Evolutionary conservation across 2,888 invertebrate genomes (phyloP), one percentile per base, ranked within the genome.

Genomic region (Callyntrura sp.): DNA sequence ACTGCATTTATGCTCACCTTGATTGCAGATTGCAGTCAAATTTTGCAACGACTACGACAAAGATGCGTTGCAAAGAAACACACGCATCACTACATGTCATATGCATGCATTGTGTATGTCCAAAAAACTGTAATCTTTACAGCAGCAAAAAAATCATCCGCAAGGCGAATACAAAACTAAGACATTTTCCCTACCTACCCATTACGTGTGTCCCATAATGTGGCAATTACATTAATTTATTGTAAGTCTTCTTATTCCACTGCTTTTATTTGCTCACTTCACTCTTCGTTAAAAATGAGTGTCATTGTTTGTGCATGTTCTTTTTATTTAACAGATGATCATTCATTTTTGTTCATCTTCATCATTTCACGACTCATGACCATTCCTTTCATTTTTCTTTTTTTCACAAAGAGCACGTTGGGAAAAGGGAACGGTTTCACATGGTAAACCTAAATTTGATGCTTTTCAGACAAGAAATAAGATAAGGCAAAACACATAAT

Each of bases 261-360:
- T 78, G 57, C 35, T 78, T 78, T 78, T 78, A 78, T 78, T 78
- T 78, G 35, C 78, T 78, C 78, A 78, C 73, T 20, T 57, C 73
- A 73, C 20, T 45, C 43, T 8, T 25, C 65, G 12, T 28, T 28
- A 73, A 73, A 43, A 70, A 11, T n/a, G 5, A 43, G 23, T 73
- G 73, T 73, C 73, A 78, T 51, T 78, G 55, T 78, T 78, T 51
- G 51, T 23, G n/a, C 35, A 28, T 43, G 8, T 23, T 20, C 60
- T 17, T 60, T 14, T 60, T 60, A 5, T 14, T 17, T 14, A 57
- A 17, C 11, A 23, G 62, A 1, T 62, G 17, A 62, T 17, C 51
- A n/a, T n/a, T n/a, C n/a, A 60, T 17, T 60, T 20, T 60, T 9
- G 20, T 25, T 65, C 35, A 28, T 65, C 35, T 65, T 65, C 28